Evolutionary conservation across 2,113 vertebrate species (phyloP), one percentile per base, ranked within the genome.

Genomic region (Myiagra hebetior): DNA sequence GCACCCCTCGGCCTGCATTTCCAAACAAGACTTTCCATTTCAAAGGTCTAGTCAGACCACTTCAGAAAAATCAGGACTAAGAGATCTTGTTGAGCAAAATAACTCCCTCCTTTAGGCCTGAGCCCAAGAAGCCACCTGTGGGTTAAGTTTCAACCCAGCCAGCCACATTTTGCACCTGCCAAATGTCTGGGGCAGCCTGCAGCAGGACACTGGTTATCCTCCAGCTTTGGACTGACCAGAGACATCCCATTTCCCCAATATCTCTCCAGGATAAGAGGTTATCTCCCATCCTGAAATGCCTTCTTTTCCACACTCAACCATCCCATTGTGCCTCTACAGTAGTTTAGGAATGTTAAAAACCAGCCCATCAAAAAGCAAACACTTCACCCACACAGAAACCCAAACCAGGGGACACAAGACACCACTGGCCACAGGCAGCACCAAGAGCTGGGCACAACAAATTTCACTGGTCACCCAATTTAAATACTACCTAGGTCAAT

Each of bases 61-160:
- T 88, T 87, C 56, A 73, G 57, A 95, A 89, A 73, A 74, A 60
- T 35, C 19, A 50, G 42, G 31, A 60, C 49, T 50, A 95, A 59
- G 4, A 64, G 27, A 65, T 52, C 19, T 31, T 31, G 50, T 20
- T 2, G 5, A 72, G 33, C 11, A 57, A 85, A 76, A 37, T 33
- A n/a, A 73, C 35, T 53, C 19, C 55, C 15, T 87, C 79, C 57
- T 76, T 56, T n/a, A 91, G n/a, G 33, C 5, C 52, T 78, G 42
- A 9, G 18, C 13, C 60, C 10, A n/a, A 76, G 41, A 91, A 73
- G 15, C 22, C 68, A 84, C 7, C 31, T 2, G 4, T 22, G 39
- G 42, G 17, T 21, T 89, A 67, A 55, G 28, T 55, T 84, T 91
- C 52, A 78, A 52, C 15, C 8, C 64, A 80, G 16, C 3, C 44